Evolutionary conservation across 1,140 invertebrate species (phyloP), one percentile per base, ranked within the genome.

Genomic region (Drosophila oshimai): DNA sequence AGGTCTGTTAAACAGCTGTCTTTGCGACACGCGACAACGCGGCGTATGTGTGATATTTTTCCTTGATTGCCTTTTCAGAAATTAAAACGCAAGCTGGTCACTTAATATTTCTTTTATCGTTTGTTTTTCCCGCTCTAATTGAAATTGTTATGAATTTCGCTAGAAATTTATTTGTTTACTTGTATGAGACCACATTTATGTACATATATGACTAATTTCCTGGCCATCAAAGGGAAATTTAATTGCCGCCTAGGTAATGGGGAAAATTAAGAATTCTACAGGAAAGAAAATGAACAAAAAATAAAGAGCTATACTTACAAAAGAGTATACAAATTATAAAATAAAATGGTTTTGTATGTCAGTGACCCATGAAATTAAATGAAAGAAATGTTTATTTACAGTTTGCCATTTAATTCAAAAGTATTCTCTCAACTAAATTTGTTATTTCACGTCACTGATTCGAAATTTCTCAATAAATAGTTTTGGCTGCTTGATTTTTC

Each of bases 31-130:
- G 74, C 72, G 74, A 74, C 80, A 54, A 72, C 31, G 61, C 57
- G 71, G 65, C 80, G 75, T 73, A 86, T 75, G 75, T 41, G 80
- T 64, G 33, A 79, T 84, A 45, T 62, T 61, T 36, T 61, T 39
- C 28, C 26, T 39, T n/a, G 20, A 58, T 28, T 34, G 53, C 15
- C 12, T 42, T 18, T 9, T 24, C n/a, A 4, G 17, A 34, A 62
- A 49, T 54, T 71, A 28, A 67, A 54, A 61, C 20, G 64, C 28
- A 15, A 13, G 33, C 15, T 22, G 18, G 12, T 20, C 29, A 26
- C 34, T 57, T 62, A 10, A 29, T 18, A 44, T 34, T 20, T 39
- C n/a, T 18, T 13, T 10, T 13, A 4, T 17, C 17, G 6, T 12
- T 24, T 39, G 18, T 29, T 53, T 28, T 13, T 13, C 24, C 6